phyloP scores from a whole-genome alignment of 2,113 vertebrate species.

The Pygoscelis antarcticus region DNA sequence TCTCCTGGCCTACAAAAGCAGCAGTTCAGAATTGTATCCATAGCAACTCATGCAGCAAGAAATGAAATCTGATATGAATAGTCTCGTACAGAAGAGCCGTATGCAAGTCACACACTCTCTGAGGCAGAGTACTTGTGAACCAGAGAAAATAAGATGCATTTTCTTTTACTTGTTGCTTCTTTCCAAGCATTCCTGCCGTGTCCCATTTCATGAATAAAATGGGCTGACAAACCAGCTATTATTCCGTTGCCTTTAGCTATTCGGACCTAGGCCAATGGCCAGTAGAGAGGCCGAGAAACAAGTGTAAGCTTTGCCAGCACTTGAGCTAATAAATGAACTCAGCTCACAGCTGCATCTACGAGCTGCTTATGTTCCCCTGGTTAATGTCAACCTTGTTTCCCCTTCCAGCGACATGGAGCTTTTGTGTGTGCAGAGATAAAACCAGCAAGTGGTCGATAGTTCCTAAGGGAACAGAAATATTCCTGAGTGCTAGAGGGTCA shows the following conservation, averaged over 20 bases:
- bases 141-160: conserved; percentile 15
- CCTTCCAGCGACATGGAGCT: conserved; percentile 74
- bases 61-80: conserved; percentile 63
- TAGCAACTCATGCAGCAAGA: conserved; percentile 63
- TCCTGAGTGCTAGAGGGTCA: conserved; percentile 63
- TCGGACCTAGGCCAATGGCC: conserved; percentile 12
- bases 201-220: conserved; percentile 29
- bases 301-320: conserved; percentile 41
- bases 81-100: background rate
- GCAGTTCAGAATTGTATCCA: conserved; percentile 60
- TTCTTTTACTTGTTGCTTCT: conserved; percentile 36
- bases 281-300: conserved; percentile 29
- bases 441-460: conserved; percentile 52
- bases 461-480: conserved; percentile 67
- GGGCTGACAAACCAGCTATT: conserved; percentile 42
- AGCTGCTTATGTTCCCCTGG: conserved; percentile 53
- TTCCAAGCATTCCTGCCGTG: background rate
- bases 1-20: conserved; percentile 50
- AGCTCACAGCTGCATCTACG: conserved; percentile 68
- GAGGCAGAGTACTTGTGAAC: background rate
- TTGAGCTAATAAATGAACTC: conserved; percentile 73
- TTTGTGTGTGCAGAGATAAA: conserved; percentile 79
- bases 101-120: conserved; percentile 38
- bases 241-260: conserved; percentile 25
- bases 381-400: conserved; percentile 77